Conservation (phyloP, 2,113 vertebrate species). For the Dolichallabes microphthalmus region DNA sequence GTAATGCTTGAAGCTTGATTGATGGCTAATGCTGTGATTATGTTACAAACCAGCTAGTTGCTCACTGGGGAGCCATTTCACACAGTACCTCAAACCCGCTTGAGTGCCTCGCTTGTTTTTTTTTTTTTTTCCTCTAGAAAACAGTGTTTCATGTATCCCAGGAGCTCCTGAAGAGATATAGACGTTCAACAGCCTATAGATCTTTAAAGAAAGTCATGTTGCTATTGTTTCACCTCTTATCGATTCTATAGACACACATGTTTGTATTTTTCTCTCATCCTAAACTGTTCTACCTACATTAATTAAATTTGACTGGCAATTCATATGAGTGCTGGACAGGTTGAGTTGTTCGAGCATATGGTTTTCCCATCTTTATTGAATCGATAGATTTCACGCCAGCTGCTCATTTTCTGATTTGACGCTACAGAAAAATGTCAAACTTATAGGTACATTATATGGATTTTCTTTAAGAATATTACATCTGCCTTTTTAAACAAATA, state of each 20-base stretch:
- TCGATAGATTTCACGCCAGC: neutral
- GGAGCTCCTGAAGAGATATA: neutral
- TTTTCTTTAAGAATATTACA: neutral
- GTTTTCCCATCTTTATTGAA: neutral
- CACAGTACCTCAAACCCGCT: neutral
- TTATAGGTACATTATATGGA: too few species aligned
- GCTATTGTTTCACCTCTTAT: neutral
- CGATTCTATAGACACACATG: neutral
- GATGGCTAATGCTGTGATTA: slow-evolving; percentile 10
- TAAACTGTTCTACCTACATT: neutral
- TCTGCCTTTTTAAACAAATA: neutral
- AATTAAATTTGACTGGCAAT: neutral
- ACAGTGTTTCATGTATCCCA: neutral
- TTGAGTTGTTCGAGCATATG: slow-evolving; percentile 16
- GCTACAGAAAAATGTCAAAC: neutral
- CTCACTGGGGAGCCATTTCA: slow-evolving; percentile 10
- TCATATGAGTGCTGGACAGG: neutral
- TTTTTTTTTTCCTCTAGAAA: neutral
- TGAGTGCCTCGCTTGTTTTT: neutral
- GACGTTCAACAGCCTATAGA: neutral
- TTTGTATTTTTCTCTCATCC: too few species aligned
- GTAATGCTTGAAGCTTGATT: slow-evolving; percentile 1
- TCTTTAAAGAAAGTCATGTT: neutral
- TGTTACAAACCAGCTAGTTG: neutral
- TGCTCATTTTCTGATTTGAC: slow-evolving; percentile 2